Base-by-base conservation (phyloP, 2,888 invertebrate genomes). In the Stegana nigrithorax region DNA sequence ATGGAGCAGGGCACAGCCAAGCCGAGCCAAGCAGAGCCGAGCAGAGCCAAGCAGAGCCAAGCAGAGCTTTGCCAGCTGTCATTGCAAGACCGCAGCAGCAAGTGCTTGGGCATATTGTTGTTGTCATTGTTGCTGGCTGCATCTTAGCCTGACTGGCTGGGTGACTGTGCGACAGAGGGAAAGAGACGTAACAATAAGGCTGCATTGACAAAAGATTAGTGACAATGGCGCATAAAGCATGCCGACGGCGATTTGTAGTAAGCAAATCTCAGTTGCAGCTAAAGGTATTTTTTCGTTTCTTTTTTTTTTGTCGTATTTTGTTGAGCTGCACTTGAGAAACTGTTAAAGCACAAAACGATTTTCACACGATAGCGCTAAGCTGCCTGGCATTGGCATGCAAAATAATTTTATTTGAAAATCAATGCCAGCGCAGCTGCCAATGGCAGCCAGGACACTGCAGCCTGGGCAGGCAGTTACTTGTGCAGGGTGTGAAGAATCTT, bases 131-230 rank as follows among this genome's bases (percentile, higher is more conserved):
- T n/a, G n/a, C 36, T n/a, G n/a, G 36, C 36, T 36, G 36, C 8
- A n/a, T 42, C 14, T 7, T 14, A 42, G 42, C n/a, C n/a, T 42
- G 12, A 42, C n/a, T n/a, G 42, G n/a, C n/a, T n/a, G n/a, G n/a
- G n/a, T n/a, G n/a, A n/a, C n/a, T n/a, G n/a, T 14, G n/a, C 42
- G 14, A 42, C 3, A n/a, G 50, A 50, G n/a, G 14, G n/a, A 25
- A 39, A 39, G 39, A 39, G 4, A 39, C 39, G 39, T 14, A 39
- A 17, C 39, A 39, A n/a, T 39, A n/a, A n/a, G 73, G 67, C 74
- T 80, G 75, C 75, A 77, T 79, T 80, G 76, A 77, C 75, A 76
- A 76, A 81, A 81, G 80, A 76, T 76, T 81, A 81, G 75, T 75
- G 75, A 78, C 80, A 79, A 79, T 80, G 80, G 81, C 78, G 81